A percentile compares a stretch with the other conserved stretches of the same genome.
These are phyloP conservation scores for Andrena dorsata DNA, from an alignment of 2,888 invertebrate genomes.

Conservation along the genomic window DNA sequence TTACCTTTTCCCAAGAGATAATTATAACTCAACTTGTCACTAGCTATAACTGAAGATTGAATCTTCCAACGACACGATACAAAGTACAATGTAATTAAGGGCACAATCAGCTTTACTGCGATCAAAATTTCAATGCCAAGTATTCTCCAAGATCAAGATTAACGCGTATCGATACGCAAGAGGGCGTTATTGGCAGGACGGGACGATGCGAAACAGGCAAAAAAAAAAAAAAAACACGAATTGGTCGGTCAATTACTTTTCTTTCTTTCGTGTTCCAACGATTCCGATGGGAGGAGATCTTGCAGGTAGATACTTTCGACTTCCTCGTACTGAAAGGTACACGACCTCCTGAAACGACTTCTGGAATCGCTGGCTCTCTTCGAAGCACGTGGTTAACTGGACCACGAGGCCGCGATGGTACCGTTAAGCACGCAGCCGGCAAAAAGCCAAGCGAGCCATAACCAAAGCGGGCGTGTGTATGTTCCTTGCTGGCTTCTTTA, in stretches of 20 bases:
- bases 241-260: neutral
- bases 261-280: neutral
- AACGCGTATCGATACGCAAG: neutral
- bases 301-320: constrained; percentile 58
- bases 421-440: constrained; percentile 74
- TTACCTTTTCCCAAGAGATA: neutral
- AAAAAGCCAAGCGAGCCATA: constrained; percentile 67
- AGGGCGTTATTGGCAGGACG: neutral
- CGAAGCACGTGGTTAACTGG: constrained; percentile 76
- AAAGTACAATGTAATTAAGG: neutral
- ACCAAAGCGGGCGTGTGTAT: constrained; percentile 68
- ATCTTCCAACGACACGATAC: neutral
- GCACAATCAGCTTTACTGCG: neutral
- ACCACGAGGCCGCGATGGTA: constrained; percentile 75
- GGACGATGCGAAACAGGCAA: neutral
- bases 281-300: neutral
- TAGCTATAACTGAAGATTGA: neutral
- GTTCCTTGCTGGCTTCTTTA: constrained; percentile 42
- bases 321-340: constrained; percentile 59
- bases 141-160: neutral
- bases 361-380: constrained; percentile 57
- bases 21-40: neutral
- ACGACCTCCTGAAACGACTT: constrained; percentile 64
- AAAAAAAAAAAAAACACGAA: neutral
- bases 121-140: neutral